A percentile compares a stretch with the other conserved stretches of the same genome.
phyloP scores from a whole-genome alignment of 2,797 vertebrate species.

The Pyrocephalus nanus region DNA sequence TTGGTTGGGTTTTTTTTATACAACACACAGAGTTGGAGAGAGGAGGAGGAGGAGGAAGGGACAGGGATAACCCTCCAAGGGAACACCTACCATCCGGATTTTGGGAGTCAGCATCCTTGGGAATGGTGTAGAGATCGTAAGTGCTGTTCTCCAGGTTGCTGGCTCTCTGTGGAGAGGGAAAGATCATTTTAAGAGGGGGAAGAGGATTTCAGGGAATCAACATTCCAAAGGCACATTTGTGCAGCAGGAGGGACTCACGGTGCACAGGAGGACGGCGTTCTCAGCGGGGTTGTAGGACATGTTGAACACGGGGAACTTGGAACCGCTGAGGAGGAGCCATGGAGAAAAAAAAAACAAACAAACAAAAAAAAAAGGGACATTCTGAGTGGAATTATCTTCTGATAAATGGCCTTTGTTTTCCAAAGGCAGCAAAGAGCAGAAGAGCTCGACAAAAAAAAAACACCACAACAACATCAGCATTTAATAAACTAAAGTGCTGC shows the following conservation, averaged over 20 bases:
- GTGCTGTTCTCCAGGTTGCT: conserved; percentile 98
- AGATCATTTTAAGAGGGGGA: not conserved
- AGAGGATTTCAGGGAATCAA: not conserved
- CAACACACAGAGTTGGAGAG: not conserved
- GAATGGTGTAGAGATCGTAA: conserved; percentile 94
- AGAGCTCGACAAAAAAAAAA: no score
- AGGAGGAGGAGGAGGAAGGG: not conserved
- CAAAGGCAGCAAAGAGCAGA: not conserved
- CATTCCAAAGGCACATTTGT: not conserved
- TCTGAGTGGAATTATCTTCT: not conserved
- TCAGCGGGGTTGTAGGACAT: conserved; percentile 98
- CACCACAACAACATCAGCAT: not conserved
- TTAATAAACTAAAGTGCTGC: not conserved
- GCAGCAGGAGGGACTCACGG: conserved; percentile 76
- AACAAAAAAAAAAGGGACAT: not conserved
- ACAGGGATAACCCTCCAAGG: not conserved
- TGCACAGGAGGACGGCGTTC: conserved; percentile 94
- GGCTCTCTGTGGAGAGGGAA: conserved; percentile 81
- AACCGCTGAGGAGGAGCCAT: conserved; percentile 79
- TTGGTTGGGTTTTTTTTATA: not conserved
- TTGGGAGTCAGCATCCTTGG: conserved; percentile 95
- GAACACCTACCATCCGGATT: conserved; percentile 87
- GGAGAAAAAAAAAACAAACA: no score
- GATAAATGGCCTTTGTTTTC: not conserved
- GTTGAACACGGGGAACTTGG: conserved; percentile 97